Conservation (phyloP, 2,797 vertebrate genomes). For the Oceanodroma leucorhoa region DNA sequence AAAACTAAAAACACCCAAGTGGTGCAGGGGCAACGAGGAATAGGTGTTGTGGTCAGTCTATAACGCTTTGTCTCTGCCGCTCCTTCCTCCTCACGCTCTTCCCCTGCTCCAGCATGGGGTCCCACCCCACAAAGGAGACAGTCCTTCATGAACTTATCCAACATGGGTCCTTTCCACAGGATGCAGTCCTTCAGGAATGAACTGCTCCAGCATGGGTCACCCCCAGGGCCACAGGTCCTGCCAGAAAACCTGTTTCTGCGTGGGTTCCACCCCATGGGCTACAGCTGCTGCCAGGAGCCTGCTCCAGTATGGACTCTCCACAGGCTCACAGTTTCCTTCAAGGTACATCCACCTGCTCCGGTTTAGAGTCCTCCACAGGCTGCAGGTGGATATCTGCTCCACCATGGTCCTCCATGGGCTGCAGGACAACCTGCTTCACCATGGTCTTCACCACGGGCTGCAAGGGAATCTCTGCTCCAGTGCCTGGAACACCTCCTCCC, state of each 20-base stretch:
- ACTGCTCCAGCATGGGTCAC: background rate
- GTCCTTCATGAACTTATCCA: background rate
- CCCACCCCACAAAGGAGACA: background rate
- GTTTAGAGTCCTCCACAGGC: background rate
- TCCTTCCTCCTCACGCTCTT: background rate
- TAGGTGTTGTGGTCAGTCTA: background rate
- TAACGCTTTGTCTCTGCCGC: background rate
- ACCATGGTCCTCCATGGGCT: background rate
- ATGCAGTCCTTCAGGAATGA: background rate
- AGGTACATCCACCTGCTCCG: background rate
- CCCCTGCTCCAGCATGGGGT: background rate
- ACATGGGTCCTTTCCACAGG: background rate
- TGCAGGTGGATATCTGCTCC: background rate
- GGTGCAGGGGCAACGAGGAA: background rate
- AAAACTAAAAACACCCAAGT: background rate
- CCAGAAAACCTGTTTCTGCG: background rate
- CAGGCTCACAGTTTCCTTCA: background rate
- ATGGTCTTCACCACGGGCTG: fast-evolving
- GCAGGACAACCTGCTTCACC: background rate
- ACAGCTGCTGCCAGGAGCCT: background rate
- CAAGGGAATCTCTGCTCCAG: background rate
- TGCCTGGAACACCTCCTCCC: background rate
- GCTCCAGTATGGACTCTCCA: background rate
- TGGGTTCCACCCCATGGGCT: background rate
- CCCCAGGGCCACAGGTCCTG: background rate